These are phyloP conservation scores for Sebastes kiyomatsui DNA, from an alignment of 2,797 vertebrate genomes.

Conservation along the genomic window DNA sequence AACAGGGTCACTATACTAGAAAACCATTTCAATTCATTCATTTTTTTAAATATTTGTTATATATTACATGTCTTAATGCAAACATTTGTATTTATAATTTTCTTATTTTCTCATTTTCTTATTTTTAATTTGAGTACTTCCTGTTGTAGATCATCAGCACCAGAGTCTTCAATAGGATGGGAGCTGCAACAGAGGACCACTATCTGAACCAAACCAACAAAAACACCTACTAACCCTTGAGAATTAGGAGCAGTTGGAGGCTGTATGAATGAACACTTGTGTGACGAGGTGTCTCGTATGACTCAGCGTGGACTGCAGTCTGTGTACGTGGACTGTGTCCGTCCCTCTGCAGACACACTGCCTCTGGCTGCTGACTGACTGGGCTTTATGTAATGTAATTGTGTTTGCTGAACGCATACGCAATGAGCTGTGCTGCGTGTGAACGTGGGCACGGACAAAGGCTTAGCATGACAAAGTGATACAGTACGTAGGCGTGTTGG, in stretches of 20 bases:
- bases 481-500: conserved; percentile 5
- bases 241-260: background rate
- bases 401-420: conserved; percentile 14
- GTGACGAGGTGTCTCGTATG: background rate
- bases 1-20: too few species aligned
- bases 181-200: too few species aligned
- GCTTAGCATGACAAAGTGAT: conserved; percentile 35
- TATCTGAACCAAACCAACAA: background rate
- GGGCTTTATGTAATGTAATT: conserved; percentile 10
- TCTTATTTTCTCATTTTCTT: too few species aligned
- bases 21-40: too few species aligned
- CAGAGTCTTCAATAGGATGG: too few species aligned
- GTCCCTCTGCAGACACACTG: background rate
- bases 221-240: background rate
- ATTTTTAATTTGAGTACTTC: too few species aligned
- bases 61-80: too few species aligned
- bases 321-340: background rate
- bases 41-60: too few species aligned
- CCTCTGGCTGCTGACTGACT: conserved; percentile 2
- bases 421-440: conserved; percentile 14
- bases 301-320: background rate
- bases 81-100: too few species aligned
- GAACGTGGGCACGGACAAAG: conserved; percentile 22
- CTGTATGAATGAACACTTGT: background rate
- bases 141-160: too few species aligned